phyloP scores from a whole-genome alignment of 64 coral and sea anemone genomes.

The Platygyra sinensis region DNA sequence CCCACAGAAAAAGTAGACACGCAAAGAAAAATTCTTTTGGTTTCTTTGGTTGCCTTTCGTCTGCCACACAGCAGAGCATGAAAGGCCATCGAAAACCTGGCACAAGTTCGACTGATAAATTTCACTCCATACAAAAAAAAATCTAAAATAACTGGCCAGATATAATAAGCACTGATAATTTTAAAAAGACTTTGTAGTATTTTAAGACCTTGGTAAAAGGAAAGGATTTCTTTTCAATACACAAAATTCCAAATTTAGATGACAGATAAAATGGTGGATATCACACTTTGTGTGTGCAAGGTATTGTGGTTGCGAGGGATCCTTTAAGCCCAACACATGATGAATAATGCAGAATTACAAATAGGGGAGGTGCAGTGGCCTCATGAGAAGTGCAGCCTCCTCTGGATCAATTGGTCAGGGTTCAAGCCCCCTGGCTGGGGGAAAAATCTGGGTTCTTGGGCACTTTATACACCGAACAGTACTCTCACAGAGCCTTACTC shows the following conservation, averaged over 20 bases:
- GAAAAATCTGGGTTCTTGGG: no score
- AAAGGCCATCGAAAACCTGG: conserved; percentile 27
- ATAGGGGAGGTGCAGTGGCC: no score
- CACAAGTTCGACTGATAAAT: not conserved
- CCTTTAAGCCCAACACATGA: not conserved
- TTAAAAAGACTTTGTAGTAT: not conserved
- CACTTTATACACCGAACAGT: no score
- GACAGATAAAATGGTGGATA: conserved; percentile 15
- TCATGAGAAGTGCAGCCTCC: no score
- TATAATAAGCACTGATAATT: not conserved
- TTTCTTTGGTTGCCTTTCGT: conserved; percentile 12
- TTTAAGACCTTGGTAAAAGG: not conserved
- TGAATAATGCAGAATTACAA: no score
- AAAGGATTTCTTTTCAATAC: not conserved
- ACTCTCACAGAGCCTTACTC: no score
- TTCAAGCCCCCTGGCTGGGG: no score
- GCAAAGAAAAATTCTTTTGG: not conserved
- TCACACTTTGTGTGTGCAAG: not conserved
- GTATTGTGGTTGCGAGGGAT: conserved; percentile 9
- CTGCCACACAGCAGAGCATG: not conserved
- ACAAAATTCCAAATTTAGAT: not conserved
- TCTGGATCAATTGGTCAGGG: no score
- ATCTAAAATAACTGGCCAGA: not conserved
- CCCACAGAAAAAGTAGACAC: conserved; percentile 1
- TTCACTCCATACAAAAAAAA: not conserved